These are phyloP conservation scores for Drosophila longiperda DNA, from an alignment of 2,888 invertebrate species.

Conservation along the genomic window DNA sequence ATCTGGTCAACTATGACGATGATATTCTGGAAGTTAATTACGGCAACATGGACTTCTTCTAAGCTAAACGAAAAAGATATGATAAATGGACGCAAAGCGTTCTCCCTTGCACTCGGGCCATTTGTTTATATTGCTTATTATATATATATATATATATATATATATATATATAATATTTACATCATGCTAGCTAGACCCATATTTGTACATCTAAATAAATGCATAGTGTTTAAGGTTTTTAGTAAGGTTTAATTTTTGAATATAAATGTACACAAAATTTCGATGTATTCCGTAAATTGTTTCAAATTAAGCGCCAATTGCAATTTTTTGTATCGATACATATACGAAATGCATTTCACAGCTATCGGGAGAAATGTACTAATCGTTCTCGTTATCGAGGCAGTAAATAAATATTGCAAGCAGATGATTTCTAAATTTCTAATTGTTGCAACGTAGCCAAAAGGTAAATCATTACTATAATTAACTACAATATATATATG, in stretches of 20 bases:
- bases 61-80: conserved; percentile 78
- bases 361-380: background rate
- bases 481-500: conserved; percentile 8
- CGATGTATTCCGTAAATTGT: background rate
- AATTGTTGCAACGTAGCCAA: conserved; percentile 57
- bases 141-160: conserved; percentile 33
- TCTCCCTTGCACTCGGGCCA: conserved; percentile 23
- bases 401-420: conserved; percentile 35
- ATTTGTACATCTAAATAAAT: conserved; percentile 76
- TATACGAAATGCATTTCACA: conserved; percentile 1
- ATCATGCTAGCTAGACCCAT: conserved; percentile 65
- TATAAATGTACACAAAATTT: conserved; percentile 20
- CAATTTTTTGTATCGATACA: conserved; percentile 17
- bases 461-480: conserved; percentile 43
- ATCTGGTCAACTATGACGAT: conserved; percentile 86
- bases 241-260: conserved; percentile 25
- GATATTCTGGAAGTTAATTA: conserved; percentile 90
- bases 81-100: conserved; percentile 83
- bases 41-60: conserved; percentile 90
- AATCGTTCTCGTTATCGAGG: conserved; percentile 41
- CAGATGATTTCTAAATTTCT: conserved; percentile 62
- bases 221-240: conserved; percentile 57
- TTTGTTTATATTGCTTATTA: conserved; percentile 27
- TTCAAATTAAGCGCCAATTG: conserved; percentile 12
- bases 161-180: conserved; percentile 50